Base-by-base conservation (phyloP, 1,140 invertebrate species). In the Formica exsecta region DNA sequence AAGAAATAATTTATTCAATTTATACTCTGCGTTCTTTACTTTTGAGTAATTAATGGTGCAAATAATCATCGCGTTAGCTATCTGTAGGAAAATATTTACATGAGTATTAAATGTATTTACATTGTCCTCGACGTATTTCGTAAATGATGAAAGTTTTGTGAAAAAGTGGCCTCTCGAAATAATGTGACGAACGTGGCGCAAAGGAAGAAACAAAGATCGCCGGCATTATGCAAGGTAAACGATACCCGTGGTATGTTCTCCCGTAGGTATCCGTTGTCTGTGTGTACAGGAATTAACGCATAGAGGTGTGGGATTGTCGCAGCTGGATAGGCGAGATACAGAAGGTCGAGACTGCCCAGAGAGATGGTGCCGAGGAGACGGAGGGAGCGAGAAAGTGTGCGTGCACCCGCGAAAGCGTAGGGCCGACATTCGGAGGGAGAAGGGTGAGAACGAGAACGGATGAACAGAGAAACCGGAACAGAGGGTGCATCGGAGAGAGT, bases 401-500 rank as follows among this genome's bases (percentile, higher is more conserved):
- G 83, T 38, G 62, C 68, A 48, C 2, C 25, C 41, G 51, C 22
- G 77, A 68, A 70, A 64, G 77, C 74, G 57, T 51, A 65, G 66
- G 86, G 73, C 74, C 80, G 81, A 80, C 75, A 85, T 64, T 64
- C 48, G 48, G 44, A 51, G 44, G 73, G 36, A 29, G 59, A 68
- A 70, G 90, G 86, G 90, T 87, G 89, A 90, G 90, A 91, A 91
- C 88, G 91, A 90, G 92, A 90, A 89, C 87, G 86, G 91, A 90
- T 90, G 76, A 92, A 90, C 79, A 87, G 91, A 92, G 92, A 85
- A 92, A 91, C 90, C 59, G 85, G 88, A 87, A 90, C 85, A 93
- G 92, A 92, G 93, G 92, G 92, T 92, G 93, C 93, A 94, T 93
- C 92, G 89, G 90, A 93, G 93, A 93, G 93, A 94, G 93, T 94